Conservation (phyloP, 2,113 vertebrate species). For the Rafetus swinhoei region DNA sequence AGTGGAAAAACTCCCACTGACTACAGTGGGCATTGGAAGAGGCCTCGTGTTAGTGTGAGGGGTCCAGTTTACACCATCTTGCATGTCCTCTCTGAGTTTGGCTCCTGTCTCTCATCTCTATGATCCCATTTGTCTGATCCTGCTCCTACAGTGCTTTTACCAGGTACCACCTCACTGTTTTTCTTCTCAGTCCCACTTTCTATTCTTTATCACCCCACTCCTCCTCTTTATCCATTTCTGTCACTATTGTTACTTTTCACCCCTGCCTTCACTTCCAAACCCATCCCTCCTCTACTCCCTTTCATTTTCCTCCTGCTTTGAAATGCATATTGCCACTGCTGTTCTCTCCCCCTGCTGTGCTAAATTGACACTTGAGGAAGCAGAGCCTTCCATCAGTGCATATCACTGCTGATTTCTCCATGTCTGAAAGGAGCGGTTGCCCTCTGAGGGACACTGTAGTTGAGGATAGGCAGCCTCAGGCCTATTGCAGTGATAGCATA, state of each 20-base stretch:
- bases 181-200: background rate
- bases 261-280: conserved; percentile 23
- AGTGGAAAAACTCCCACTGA: background rate
- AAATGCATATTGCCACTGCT: conserved; percentile 68
- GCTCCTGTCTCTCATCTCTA: background rate
- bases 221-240: background rate
- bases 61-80: background rate
- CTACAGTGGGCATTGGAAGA: background rate
- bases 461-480: conserved; percentile 36
- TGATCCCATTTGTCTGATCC: background rate
- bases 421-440: conserved; percentile 50
- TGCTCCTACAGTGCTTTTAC: no score
- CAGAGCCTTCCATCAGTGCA: conserved; percentile 65
- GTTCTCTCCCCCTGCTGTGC: conserved; percentile 65
- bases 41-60: background rate
- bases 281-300: conserved; percentile 25
- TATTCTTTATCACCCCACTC: background rate
- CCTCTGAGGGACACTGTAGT: conserved; percentile 39
- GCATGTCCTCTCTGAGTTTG: background rate
- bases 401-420: conserved; percentile 54
- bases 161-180: background rate
- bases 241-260: conserved; percentile 19
- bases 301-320: conserved; percentile 64
- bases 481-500: conserved; percentile 49
- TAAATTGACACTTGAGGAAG: conserved; percentile 74